Conservation (phyloP, 2,888 invertebrate species). For the Lasius platythorax region DNA sequence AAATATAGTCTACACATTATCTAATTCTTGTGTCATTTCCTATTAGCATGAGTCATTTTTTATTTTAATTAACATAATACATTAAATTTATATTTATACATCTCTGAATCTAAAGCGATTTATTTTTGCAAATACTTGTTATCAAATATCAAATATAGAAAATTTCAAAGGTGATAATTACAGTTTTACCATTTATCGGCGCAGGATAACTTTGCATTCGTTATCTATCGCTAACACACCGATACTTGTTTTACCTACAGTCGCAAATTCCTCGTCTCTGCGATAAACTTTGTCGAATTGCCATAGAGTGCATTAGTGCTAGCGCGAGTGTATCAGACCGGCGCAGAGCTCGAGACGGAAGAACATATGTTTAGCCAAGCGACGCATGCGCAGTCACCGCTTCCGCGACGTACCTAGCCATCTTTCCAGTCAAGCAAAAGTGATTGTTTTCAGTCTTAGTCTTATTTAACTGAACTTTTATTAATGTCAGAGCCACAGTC, state of each 20-base stretch:
- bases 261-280: not conserved
- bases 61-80: not conserved
- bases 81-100: not conserved
- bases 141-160: not conserved
- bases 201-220: not conserved
- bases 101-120: not conserved
- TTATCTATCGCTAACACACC: no score
- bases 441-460: slow-evolving; percentile 91
- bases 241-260: not conserved
- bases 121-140: not conserved
- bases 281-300: not conserved
- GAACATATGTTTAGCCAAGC: slow-evolving; percentile 84
- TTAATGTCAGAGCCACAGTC: slow-evolving; percentile 98
- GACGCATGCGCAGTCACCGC: slow-evolving; percentile 84
- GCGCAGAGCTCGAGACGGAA: slow-evolving; percentile 81
- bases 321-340: slow-evolving; percentile 60
- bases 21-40: not conserved
- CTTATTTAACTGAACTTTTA: slow-evolving; percentile 93
- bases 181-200: not conserved
- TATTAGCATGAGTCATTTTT: not conserved
- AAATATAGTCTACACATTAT: not conserved
- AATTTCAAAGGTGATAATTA: not conserved
- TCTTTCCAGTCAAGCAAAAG: slow-evolving; percentile 90
- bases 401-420: slow-evolving; percentile 88
- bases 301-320: slow-evolving; percentile 2